Percentiles rank a stretch among this genome's conserved stretches.
These are phyloP conservation scores for Struthidea cinerea DNA, from an alignment of 2,113 vertebrate genomes.

Conservation along the genomic window DNA sequence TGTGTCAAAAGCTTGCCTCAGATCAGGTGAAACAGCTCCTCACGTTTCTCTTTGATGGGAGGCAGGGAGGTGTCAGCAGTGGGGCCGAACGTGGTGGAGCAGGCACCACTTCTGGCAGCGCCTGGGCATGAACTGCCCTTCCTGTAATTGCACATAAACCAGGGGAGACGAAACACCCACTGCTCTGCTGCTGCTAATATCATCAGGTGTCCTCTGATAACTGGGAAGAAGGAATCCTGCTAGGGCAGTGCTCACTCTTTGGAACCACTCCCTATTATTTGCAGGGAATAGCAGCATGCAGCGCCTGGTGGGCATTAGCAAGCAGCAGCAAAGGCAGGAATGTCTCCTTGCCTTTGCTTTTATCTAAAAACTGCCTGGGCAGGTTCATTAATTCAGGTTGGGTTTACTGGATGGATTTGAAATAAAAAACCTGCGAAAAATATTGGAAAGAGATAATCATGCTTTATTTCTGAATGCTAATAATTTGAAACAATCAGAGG, in stretches of 20 bases:
- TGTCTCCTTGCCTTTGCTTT: background rate
- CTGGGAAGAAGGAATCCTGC: background rate
- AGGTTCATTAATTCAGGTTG: background rate
- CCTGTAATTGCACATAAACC: background rate
- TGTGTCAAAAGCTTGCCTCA: constrained; percentile 36
- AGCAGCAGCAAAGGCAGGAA: background rate
- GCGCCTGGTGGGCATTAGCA: accelerated
- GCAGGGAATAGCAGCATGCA: background rate
- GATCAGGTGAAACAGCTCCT: constrained; percentile 9
- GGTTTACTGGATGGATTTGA: background rate
- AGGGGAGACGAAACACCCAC: accelerated
- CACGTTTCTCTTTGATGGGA: constrained; percentile 8
- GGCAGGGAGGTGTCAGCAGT: background rate
- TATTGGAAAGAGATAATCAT: background rate
- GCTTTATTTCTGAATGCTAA: background rate
- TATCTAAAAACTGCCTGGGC: background rate
- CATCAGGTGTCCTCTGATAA: background rate
- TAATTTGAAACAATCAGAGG: background rate
- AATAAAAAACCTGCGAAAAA: background rate
- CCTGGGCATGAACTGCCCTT: background rate
- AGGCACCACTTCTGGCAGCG: accelerated
- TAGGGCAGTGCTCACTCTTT: background rate
- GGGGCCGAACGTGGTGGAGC: accelerated
- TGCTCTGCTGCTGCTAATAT: background rate
- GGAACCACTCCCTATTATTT: background rate